Base-by-base conservation (phyloP, 1,140 invertebrate genomes). In the Pachypsylla venusta region DNA sequence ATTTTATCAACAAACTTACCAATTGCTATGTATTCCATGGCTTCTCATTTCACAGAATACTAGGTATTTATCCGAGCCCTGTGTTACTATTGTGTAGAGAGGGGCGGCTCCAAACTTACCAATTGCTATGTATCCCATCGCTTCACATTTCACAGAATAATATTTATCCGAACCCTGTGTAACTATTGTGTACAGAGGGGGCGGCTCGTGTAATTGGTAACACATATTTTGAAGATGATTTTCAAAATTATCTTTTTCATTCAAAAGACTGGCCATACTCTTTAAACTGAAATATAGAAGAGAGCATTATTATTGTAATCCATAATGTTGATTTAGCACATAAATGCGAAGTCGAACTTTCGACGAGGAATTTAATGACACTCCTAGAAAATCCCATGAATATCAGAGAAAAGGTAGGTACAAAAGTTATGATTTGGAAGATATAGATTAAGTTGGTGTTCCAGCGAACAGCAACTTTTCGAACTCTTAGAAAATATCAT, bases 241-340 rank as follows among this genome's bases (percentile, higher is more conserved):
- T 22, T 48, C 42, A 48, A 48, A 48, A n/a, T 48, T 48, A 22
- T 48, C 42, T 22, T 48, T 48, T 22, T 48, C 42, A 22, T 48
- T 48, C 7, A 48, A 22, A 48, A 48, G 42, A 19, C 42, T 48
- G 42, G 42, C 16, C 42, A 48, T 48, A 22, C 42, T 19, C 22
- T 48, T 48, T 4, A 48, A 22, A 19, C 42, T 48, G 42, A 48
- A 48, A 35, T 19, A 7, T 7, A 48, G 42, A n/a, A 48, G 42
- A 4, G 42, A 5, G 16, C 42, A 48, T n/a, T n/a, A n/a, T n/a
- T n/a, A n/a, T n/a, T n/a, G n/a, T n/a, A n/a, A n/a, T n/a, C n/a
- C n/a, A n/a, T n/a, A n/a, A n/a, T n/a, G n/a, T n/a, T n/a, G n/a
- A n/a, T n/a, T n/a, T n/a, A n/a, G n/a, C n/a, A n/a, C n/a, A n/a